These are phyloP conservation scores for Samia ricini DNA, from an alignment of 1,140 invertebrate species.

Conservation along the genomic window DNA sequence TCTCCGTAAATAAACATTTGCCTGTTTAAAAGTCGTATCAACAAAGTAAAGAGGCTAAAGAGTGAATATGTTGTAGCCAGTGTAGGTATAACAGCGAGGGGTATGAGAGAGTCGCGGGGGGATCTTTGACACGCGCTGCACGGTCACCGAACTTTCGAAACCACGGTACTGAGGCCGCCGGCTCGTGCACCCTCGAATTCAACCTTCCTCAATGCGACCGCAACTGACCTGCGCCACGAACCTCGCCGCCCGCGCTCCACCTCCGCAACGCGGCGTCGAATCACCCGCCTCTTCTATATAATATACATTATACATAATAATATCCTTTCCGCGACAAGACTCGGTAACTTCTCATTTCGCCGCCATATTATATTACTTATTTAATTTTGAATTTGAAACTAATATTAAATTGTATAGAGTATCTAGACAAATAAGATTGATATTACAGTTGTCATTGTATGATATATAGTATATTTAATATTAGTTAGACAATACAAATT, in stretches of 20 bases:
- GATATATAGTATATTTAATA: too few species aligned
- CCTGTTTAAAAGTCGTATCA: not conserved
- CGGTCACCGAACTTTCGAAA: constrained; percentile 70
- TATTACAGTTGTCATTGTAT: too few species aligned
- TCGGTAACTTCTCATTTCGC: not conserved
- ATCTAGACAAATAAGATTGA: too few species aligned
- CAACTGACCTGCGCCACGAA: constrained; percentile 61
- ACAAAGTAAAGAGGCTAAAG: not conserved
- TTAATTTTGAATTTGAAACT: not conserved
- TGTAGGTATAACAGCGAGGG: not conserved
- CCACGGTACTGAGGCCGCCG: constrained; percentile 57
- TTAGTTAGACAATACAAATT: too few species aligned
- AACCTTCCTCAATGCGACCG: constrained; percentile 74
- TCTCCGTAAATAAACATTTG: not conserved
- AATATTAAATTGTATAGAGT: not conserved
- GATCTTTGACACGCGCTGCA: constrained; percentile 63
- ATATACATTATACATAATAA: not conserved
- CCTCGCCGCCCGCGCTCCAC: constrained; percentile 14
- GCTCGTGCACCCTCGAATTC: constrained; percentile 66
- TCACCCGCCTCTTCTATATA: constrained; percentile 1
- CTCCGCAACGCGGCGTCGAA: constrained; percentile 12
- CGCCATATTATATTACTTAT: not conserved
- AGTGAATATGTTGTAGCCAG: constrained; percentile 12
- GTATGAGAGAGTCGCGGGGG: constrained; percentile 26
- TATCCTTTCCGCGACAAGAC: not conserved